Percentiles rank a stretch among this genome's conserved stretches.
phyloP scores from a whole-genome alignment of 2,797 vertebrate genomes.

The Periophthalmus magnuspinnatus region DNA sequence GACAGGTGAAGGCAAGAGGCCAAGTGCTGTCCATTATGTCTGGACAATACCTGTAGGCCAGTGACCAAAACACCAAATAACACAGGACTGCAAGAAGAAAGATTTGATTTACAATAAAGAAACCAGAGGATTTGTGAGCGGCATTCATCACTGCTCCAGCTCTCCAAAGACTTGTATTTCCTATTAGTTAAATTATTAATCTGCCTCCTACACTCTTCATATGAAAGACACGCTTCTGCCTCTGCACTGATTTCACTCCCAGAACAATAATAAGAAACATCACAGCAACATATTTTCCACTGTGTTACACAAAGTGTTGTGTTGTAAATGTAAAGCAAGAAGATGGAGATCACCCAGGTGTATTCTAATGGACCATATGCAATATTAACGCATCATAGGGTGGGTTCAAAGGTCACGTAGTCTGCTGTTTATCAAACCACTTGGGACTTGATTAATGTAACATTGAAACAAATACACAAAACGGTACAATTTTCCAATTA shows the following conservation, averaged over 20 bases:
- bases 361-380: slow-evolving; percentile 47
- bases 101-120: not conserved
- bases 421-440: slow-evolving; percentile 65
- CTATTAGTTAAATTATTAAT: slow-evolving; percentile 67
- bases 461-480: slow-evolving; percentile 31
- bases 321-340: slow-evolving; percentile 23
- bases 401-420: slow-evolving; percentile 64
- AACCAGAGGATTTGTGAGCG: slow-evolving; percentile 22
- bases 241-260: slow-evolving; percentile 63
- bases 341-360: slow-evolving; percentile 47
- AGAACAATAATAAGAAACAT: slow-evolving; percentile 57
- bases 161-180: slow-evolving; percentile 56
- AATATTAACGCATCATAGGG: slow-evolving; percentile 68
- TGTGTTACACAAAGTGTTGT: slow-evolving; percentile 15
- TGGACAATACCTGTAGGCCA: slow-evolving; percentile 47
- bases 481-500: slow-evolving; percentile 40
- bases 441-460: slow-evolving; percentile 65
- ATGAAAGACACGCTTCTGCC: slow-evolving; percentile 64
- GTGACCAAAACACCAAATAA: slow-evolving; percentile 14
- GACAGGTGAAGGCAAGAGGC: slow-evolving; percentile 69
- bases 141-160: slow-evolving; percentile 40
- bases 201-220: slow-evolving; percentile 61
- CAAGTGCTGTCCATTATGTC: slow-evolving; percentile 43
- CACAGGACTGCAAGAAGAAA: not conserved
- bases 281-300: slow-evolving; percentile 43